phyloP scores from a whole-genome alignment of 2,797 vertebrate genomes.

The Catostomus latipinnis region DNA sequence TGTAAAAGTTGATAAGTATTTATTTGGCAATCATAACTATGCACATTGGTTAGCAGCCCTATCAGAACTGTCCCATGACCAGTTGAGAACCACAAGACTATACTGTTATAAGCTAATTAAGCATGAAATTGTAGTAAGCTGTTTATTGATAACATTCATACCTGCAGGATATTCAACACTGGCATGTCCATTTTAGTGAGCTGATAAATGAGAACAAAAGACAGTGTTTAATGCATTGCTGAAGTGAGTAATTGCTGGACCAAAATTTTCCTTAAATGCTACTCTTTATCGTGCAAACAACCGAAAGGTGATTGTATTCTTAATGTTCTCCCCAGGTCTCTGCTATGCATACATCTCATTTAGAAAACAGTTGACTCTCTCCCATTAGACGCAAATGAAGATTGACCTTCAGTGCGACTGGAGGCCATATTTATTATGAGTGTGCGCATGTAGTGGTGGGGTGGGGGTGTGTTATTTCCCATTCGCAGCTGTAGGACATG shows the following conservation, averaged over 20 bases:
- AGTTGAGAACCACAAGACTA: not conserved
- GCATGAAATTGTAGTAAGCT: slow-evolving; percentile 32
- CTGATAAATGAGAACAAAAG: slow-evolving; percentile 22
- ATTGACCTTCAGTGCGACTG: slow-evolving; percentile 89
- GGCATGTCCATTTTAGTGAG: slow-evolving; percentile 18
- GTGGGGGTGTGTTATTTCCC: slow-evolving; percentile 74
- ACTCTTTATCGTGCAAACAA: slow-evolving; percentile 78
- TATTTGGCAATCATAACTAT: not conserved
- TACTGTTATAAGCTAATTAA: slow-evolving; percentile 27
- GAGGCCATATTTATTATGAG: slow-evolving; percentile 85
- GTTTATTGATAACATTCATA: slow-evolving; percentile 40
- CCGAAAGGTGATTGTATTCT: slow-evolving; percentile 78
- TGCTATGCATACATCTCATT: slow-evolving; percentile 83
- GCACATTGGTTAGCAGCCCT: not conserved
- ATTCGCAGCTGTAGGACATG: slow-evolving; percentile 66
- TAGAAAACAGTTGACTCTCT: slow-evolving; percentile 86
- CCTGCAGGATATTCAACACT: slow-evolving; percentile 27
- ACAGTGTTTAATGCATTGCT: slow-evolving; percentile 12
- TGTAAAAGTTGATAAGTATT: not conserved
- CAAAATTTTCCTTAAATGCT: slow-evolving; percentile 65
- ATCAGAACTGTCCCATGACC: not conserved
- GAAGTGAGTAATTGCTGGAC: slow-evolving; percentile 34
- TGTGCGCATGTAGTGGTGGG: too few relatives aligned
- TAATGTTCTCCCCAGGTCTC: slow-evolving; percentile 71
- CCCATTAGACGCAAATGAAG: slow-evolving; percentile 93